Conservation (phyloP, 2,797 vertebrate species). For the Xiphorhynchus erythropygius region DNA sequence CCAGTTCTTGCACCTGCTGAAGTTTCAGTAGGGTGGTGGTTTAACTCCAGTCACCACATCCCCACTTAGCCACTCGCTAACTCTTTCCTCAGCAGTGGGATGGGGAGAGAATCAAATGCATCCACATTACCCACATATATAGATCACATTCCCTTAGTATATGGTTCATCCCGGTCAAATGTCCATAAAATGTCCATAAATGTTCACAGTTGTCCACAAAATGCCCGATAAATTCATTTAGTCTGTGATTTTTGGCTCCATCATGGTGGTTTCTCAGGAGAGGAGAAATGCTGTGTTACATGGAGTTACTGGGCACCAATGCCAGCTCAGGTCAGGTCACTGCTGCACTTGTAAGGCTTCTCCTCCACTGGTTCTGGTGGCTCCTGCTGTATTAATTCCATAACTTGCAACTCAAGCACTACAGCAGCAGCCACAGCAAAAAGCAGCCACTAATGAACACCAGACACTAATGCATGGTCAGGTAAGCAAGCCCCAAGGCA, state of each 20-base stretch:
- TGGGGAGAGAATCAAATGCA: neutral
- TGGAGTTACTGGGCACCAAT: neutral
- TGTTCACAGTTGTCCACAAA: neutral
- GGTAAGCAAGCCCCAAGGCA: neutral
- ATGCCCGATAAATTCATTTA: neutral
- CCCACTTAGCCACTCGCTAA: fast-evolving
- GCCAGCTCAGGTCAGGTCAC: neutral
- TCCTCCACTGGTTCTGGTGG: neutral
- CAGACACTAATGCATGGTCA: neutral
- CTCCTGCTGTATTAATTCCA: neutral
- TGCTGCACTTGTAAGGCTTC: neutral
- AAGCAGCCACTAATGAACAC: neutral
- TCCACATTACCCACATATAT: neutral
- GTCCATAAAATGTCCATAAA: neutral
- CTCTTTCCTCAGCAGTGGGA: neutral
- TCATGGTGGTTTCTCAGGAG: neutral
- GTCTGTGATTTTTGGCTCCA: neutral
- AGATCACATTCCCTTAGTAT: neutral
- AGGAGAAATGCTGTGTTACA: neutral
- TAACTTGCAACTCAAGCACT: neutral
- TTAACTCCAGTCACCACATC: neutral
- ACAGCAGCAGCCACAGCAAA: neutral
- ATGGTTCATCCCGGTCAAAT: neutral
- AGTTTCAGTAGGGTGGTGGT: neutral
- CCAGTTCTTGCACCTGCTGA: neutral